Evolutionary conservation across 2,888 invertebrate genomes (phyloP).

Genomic region (Phoronis australis): DNA sequence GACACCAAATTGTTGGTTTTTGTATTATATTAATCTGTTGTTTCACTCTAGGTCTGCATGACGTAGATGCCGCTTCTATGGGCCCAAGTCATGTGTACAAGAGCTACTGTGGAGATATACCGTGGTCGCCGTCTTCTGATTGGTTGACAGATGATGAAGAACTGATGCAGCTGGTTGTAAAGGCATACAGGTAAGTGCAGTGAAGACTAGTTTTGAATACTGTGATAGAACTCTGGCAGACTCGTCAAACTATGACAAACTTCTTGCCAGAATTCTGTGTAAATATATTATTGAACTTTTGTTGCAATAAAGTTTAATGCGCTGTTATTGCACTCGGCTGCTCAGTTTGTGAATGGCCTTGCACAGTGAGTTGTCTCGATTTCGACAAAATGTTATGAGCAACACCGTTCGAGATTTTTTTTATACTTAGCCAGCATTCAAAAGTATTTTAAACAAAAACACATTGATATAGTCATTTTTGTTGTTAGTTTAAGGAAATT

Average conservation of each 20-base stretch:
- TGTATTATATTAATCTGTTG: neutral
- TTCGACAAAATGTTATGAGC: no score
- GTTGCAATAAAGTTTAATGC: neutral
- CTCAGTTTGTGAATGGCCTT: no score
- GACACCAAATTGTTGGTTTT: neutral
- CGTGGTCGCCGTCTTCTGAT: constrained; percentile 47
- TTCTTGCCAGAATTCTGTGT: neutral
- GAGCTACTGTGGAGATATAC: constrained; percentile 45
- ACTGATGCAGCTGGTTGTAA: constrained; percentile 37
- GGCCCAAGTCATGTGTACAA: constrained; percentile 43
- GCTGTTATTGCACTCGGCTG: no score
- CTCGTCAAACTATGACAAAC: neutral
- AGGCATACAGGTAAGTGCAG: constrained; percentile 48
- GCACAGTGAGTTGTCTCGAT: no score
- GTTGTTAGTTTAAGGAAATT: no score
- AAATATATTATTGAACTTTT: neutral
- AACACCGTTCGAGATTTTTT: no score
- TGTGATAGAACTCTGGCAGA: no score
- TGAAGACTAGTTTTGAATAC: no score
- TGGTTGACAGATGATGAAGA: constrained; percentile 44
- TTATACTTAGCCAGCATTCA: no score
- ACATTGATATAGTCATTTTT: no score
- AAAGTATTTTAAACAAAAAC: no score
- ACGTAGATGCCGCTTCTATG: constrained; percentile 13
- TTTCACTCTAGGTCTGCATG: constrained; percentile 12